Percentiles rank a stretch among this genome's conserved stretches.
Conservation (phyloP, 2,797 vertebrate genomes). For the Triplophysa bombifrons region DNA sequence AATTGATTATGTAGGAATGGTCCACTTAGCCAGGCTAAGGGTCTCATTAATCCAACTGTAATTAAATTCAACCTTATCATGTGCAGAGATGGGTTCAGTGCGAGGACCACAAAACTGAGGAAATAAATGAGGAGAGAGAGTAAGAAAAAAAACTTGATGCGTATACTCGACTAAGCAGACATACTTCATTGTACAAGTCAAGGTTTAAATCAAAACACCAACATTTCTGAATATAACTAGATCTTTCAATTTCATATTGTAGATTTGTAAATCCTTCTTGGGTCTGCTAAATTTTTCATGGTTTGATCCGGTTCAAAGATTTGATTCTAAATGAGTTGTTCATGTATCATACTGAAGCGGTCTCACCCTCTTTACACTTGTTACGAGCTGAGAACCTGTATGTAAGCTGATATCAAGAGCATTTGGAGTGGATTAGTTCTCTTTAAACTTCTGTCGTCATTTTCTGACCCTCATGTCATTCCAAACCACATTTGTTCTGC, state of each 20-base stretch:
- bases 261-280: too few relatives aligned
- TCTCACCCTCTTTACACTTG: background rate
- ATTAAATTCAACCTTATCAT: conserved; percentile 68
- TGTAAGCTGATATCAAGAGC: background rate
- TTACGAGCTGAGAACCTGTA: background rate
- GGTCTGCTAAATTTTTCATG: too few relatives aligned
- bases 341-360: background rate
- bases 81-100: conserved; percentile 47
- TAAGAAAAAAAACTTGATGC: background rate
- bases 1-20: conserved; percentile 59
- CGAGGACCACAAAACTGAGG: background rate
- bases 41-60: conserved; percentile 65
- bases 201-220: background rate
- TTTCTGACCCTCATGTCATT: background rate
- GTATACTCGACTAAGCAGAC: background rate
- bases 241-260: too few relatives aligned
- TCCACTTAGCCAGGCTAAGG: conserved; percentile 52
- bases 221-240: too few relatives aligned
- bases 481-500: background rate
- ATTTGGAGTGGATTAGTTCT: background rate
- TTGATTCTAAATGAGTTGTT: background rate
- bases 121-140: background rate
- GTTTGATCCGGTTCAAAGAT: background rate
- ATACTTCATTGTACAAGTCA: background rate
- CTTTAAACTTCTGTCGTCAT: background rate